These are phyloP conservation scores for Lasius fuliginosus DNA, from an alignment of 2,888 invertebrate genomes.

Conservation along the genomic window DNA sequence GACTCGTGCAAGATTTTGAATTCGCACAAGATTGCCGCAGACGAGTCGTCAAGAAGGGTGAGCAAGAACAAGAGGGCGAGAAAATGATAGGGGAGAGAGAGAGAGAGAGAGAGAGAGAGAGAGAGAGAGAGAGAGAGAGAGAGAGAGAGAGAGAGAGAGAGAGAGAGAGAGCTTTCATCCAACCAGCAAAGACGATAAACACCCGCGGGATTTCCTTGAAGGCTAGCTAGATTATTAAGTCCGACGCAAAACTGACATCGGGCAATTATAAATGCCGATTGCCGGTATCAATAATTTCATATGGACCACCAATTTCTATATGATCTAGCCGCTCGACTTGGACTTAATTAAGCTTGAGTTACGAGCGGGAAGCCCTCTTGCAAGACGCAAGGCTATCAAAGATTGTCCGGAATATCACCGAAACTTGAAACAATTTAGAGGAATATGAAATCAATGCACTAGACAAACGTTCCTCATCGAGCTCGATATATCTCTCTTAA, in stretches of 20 bases:
- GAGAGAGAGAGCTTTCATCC: not conserved
- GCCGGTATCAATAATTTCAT: constrained; percentile 77
- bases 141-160: constrained; percentile 10
- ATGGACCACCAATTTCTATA: constrained; percentile 76
- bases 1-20: constrained; percentile 66
- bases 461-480: not conserved
- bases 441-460: constrained; percentile 11
- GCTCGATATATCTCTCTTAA: not conserved
- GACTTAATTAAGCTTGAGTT: constrained; percentile 79
- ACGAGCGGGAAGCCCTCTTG: constrained; percentile 59
- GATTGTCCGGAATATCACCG: constrained; percentile 51
- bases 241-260: constrained; percentile 50
- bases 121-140: not conserved
- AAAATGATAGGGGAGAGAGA: not conserved
- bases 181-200: constrained; percentile 55
- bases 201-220: constrained; percentile 53
- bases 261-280: constrained; percentile 76
- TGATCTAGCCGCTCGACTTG: constrained; percentile 65
- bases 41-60: constrained; percentile 59
- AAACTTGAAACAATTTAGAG: constrained; percentile 28
- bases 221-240: constrained; percentile 42
- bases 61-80: constrained; percentile 13
- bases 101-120: constrained; percentile 11
- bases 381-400: constrained; percentile 63
- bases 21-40: constrained; percentile 67